These are phyloP conservation scores for Coremacera marginata DNA, from an alignment of 2,888 invertebrate species.

Conservation along the genomic window DNA sequence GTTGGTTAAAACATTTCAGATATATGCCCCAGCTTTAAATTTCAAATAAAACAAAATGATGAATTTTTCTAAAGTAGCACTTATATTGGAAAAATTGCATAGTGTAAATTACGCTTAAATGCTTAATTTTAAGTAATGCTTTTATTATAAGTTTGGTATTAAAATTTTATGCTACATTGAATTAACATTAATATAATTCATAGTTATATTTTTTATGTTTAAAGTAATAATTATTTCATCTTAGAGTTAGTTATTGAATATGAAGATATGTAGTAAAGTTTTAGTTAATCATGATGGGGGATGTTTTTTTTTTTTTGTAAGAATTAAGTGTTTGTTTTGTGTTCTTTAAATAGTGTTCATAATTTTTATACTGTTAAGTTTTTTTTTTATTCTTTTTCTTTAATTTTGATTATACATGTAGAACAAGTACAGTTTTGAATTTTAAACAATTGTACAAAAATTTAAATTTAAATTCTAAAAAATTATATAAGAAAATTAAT, in stretches of 20 bases:
- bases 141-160: constrained; percentile 8
- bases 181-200: neutral
- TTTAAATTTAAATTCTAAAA: constrained; percentile 3
- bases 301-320: neutral
- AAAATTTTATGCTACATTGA: constrained; percentile 15
- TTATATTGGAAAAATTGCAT: too few species aligned
- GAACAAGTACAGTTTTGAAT: constrained; percentile 19
- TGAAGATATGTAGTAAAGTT: constrained; percentile 26
- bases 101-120: neutral
- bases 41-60: too few species aligned
- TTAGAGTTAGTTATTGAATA: constrained; percentile 30
- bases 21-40: too few species aligned
- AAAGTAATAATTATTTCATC: constrained; percentile 6
- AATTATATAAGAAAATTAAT: neutral
- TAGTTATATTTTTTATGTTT: neutral
- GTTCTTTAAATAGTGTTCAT: neutral
- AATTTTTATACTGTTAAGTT: neutral
- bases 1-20: too few species aligned
- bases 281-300: neutral
- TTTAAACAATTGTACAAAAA: constrained; percentile 28
- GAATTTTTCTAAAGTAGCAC: neutral
- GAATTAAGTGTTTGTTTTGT: neutral
- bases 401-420: constrained; percentile 30
- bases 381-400: neutral
- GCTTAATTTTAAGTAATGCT: neutral